Conservation (phyloP, 2,113 vertebrate genomes). For the Pithys albifrons region DNA sequence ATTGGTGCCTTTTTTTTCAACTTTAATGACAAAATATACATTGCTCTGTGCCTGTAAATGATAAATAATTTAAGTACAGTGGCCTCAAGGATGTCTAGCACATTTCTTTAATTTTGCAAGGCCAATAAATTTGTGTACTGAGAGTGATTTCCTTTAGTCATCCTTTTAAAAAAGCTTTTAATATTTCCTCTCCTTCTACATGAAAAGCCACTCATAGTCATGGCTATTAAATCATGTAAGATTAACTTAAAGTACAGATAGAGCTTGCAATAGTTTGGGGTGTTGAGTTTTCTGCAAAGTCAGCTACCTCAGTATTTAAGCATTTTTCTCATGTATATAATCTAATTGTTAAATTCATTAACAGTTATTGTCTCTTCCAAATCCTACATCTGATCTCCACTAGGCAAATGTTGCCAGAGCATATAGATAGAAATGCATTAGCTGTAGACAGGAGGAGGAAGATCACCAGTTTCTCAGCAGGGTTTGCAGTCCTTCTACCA, state of each 20-base stretch:
- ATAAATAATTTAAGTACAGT: background rate
- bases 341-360: conserved; percentile 16
- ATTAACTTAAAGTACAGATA: background rate
- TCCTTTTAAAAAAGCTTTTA: background rate
- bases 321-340: background rate
- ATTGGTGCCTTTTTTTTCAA: background rate
- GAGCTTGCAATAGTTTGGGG: background rate
- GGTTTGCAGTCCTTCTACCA: background rate
- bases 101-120: background rate
- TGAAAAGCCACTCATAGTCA: background rate
- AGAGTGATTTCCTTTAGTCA: background rate
- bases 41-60: background rate
- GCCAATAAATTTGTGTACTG: background rate
- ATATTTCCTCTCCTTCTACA: background rate
- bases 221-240: background rate
- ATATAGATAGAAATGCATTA: background rate
- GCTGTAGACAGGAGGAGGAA: background rate
- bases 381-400: conserved; percentile 11
- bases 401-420: background rate
- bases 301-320: conserved; percentile 15
- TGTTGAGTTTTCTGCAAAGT: background rate
- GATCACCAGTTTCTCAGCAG: background rate
- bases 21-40: background rate
- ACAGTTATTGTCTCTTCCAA: background rate
- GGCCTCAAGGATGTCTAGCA: background rate